Conservation (phyloP, 2,888 invertebrate genomes). For the Xestoiulus laeticollis region DNA sequence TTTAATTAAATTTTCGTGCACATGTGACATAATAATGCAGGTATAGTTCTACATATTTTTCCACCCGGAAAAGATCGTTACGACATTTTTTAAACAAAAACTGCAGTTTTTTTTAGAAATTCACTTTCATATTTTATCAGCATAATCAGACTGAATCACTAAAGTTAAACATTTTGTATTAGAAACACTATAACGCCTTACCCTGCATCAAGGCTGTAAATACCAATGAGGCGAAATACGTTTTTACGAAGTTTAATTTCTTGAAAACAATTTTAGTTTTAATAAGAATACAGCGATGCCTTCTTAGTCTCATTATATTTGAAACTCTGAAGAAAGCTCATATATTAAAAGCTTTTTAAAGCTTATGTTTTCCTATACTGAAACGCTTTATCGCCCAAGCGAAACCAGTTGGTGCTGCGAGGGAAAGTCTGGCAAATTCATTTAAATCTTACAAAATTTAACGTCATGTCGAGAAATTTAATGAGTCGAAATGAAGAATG, state of each 20-base stretch:
- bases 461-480: background rate
- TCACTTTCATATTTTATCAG: no score
- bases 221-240: background rate
- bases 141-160: no score
- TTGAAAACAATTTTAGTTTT: background rate
- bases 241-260: background rate
- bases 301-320: background rate
- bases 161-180: no score
- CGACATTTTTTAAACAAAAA: background rate
- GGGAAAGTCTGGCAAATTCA: background rate
- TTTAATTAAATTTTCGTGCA: no score
- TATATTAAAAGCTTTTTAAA: background rate
- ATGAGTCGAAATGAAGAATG: constrained; percentile 23
- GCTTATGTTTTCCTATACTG: background rate
- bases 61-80: background rate
- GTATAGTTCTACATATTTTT: no score
- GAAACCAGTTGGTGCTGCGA: background rate
- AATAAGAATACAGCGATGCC: background rate
- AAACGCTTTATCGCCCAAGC: background rate
- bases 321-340: background rate
- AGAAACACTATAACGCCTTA: no score
- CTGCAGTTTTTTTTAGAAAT: background rate
- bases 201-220: background rate
- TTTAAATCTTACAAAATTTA: constrained; percentile 29
- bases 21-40: no score